Evolutionary conservation across 2,113 vertebrate species (phyloP).

Genomic region (Pleuronectes platessa): DNA sequence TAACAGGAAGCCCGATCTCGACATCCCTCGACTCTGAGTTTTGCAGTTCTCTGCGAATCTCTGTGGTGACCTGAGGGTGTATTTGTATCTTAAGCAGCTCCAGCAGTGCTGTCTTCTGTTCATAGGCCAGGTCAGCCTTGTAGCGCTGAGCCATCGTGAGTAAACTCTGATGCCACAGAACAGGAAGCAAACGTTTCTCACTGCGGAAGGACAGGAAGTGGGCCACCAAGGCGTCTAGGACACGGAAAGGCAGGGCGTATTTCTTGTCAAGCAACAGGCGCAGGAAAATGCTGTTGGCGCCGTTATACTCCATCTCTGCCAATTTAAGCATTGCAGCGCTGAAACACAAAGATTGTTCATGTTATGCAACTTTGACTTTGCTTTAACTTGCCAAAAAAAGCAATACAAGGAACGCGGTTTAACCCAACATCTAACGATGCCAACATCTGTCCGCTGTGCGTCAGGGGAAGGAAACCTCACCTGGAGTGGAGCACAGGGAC

Average conservation of each 20-base stretch:
- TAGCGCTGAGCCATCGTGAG: conserved; percentile 94
- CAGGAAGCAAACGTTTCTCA: conserved; percentile 89
- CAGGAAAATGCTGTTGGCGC: conserved; percentile 97
- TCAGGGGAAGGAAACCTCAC: conserved; percentile 72
- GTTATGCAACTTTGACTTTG: conserved; percentile 28
- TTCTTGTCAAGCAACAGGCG: conserved; percentile 96
- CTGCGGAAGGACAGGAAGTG: conserved; percentile 94
- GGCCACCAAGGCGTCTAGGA: conserved; percentile 94
- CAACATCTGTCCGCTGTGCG: not conserved
- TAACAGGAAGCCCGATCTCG: conserved; percentile 79
- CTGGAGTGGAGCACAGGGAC: conserved; percentile 97
- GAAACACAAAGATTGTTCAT: conserved; percentile 4
- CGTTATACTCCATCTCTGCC: conserved; percentile 96
- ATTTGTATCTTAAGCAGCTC: conserved; percentile 92
- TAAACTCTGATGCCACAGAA: conserved; percentile 97
- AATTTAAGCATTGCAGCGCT: conserved; percentile 97
- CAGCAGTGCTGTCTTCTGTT: conserved; percentile 91
- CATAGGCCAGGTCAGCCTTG: conserved; percentile 92
- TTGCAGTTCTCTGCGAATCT: conserved; percentile 91
- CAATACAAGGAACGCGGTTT: not conserved
- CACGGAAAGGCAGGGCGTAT: conserved; percentile 97
- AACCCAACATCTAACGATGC: not conserved
- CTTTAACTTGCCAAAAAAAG: not conserved
- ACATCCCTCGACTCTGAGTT: conserved; percentile 87
- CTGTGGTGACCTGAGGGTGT: conserved; percentile 86